These are phyloP conservation scores for Peucedramus taeniatus DNA, from an alignment of 2,113 vertebrate genomes.

Conservation along the genomic window DNA sequence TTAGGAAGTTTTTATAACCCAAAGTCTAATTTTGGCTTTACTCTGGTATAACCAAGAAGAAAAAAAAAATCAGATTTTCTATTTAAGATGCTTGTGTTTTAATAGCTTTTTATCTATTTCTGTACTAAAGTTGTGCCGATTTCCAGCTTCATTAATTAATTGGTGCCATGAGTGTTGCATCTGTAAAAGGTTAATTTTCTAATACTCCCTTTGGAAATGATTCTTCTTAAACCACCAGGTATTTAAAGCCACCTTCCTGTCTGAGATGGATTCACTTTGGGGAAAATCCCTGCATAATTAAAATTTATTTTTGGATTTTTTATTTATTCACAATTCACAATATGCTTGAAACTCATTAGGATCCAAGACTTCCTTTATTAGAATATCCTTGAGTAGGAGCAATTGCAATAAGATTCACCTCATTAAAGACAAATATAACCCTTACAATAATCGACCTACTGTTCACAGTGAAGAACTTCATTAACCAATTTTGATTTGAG, in stretches of 20 bases:
- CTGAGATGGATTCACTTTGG: neutral
- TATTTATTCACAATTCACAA: constrained; percentile 19
- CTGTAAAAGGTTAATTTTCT: neutral
- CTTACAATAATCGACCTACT: neutral
- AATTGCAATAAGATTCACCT: neutral
- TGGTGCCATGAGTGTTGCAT: neutral
- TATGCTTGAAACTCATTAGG: neutral
- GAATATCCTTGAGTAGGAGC: neutral
- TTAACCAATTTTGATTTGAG: neutral
- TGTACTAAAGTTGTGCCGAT: neutral
- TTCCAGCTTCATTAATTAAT: constrained; percentile 24
- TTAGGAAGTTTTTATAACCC: neutral
- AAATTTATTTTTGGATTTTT: constrained; percentile 14
- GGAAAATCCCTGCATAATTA: neutral
- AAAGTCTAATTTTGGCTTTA: neutral
- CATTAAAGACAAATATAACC: neutral
- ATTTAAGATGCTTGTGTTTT: neutral
- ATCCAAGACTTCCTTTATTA: neutral
- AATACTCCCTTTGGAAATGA: neutral
- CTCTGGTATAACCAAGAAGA: neutral
- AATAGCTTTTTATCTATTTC: neutral
- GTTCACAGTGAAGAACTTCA: neutral
- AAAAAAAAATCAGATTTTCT: neutral
- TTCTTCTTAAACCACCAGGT: neutral
- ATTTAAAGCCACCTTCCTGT: neutral